Conservation (phyloP, 2,113 vertebrate species). For the Lepus americanus region DNA sequence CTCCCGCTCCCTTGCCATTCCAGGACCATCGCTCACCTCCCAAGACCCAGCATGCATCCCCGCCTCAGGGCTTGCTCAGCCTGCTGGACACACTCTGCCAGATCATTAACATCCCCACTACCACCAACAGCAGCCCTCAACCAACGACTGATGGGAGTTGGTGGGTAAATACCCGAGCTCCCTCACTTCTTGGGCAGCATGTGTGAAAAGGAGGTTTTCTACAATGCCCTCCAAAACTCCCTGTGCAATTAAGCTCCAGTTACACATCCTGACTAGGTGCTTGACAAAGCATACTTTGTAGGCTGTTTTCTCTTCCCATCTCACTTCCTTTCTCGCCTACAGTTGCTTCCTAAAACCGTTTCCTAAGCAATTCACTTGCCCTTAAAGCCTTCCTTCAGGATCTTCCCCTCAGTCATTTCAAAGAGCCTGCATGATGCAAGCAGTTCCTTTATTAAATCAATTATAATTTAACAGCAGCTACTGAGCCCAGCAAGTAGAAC, state of each 20-base stretch:
- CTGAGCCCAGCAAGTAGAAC: not conserved
- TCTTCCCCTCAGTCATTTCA: not conserved
- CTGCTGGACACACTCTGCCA: not conserved
- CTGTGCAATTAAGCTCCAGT: not conserved
- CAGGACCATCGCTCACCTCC: not conserved
- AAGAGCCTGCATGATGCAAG: not conserved
- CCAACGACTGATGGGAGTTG: not conserved
- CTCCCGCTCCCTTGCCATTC: not conserved
- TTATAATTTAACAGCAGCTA: not conserved
- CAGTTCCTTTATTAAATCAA: conserved; percentile 2
- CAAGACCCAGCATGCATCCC: not conserved
- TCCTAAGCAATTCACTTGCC: not conserved
- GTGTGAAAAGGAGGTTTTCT: not conserved
- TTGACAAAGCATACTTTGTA: not conserved
- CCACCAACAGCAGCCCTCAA: not conserved
- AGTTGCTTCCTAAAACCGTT: not conserved
- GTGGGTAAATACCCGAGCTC: not conserved
- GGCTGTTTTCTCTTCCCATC: not conserved
- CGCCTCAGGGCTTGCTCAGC: not conserved
- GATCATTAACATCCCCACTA: not conserved
- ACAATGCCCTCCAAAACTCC: not conserved
- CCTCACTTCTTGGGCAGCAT: not conserved
- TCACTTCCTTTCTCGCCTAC: not conserved
- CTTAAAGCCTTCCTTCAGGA: not conserved
- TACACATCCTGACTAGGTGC: not conserved